Percentiles rank a stretch among this genome's conserved stretches.
These are phyloP conservation scores for Globicephala melas DNA, from an alignment of 2,113 vertebrate species.

Conservation along the genomic window DNA sequence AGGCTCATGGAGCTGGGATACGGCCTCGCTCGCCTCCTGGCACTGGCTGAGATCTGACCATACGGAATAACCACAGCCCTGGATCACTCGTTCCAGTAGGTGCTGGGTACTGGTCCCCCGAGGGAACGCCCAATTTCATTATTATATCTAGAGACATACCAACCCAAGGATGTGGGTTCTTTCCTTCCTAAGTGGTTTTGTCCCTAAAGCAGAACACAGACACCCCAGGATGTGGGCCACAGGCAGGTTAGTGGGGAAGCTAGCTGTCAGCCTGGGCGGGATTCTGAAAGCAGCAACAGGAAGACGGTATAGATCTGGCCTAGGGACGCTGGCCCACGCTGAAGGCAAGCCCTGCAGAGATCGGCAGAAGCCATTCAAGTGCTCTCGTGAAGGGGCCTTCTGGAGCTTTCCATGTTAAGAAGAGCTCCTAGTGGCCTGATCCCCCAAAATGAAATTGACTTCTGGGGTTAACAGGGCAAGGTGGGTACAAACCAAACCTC, in stretches of 20 bases:
- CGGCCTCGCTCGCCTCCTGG: fast-evolving
- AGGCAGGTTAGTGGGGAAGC: background rate
- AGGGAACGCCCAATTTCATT: background rate
- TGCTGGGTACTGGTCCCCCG: background rate
- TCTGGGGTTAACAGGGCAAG: background rate
- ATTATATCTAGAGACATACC: background rate
- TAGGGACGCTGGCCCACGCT: background rate
- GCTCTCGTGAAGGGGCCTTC: background rate
- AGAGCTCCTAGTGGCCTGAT: background rate
- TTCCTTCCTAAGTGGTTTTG: conserved; percentile 56
- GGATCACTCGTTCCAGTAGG: fast-evolving
- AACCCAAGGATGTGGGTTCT: fast-evolving
- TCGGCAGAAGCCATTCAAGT: background rate
- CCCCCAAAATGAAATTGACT: background rate
- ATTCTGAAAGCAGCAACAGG: background rate
- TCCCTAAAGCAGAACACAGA: conserved; percentile 18
- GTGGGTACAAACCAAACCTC: background rate
- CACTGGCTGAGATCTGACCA: background rate
- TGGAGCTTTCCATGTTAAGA: background rate
- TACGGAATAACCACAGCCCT: fast-evolving
- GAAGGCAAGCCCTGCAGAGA: background rate
- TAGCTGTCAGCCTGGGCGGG: fast-evolving
- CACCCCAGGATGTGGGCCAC: fast-evolving
- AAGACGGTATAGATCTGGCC: background rate
- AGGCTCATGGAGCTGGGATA: background rate